phyloP scores from a whole-genome alignment of 2,888 invertebrate genomes.

The Sinotaia quadrata region DNA sequence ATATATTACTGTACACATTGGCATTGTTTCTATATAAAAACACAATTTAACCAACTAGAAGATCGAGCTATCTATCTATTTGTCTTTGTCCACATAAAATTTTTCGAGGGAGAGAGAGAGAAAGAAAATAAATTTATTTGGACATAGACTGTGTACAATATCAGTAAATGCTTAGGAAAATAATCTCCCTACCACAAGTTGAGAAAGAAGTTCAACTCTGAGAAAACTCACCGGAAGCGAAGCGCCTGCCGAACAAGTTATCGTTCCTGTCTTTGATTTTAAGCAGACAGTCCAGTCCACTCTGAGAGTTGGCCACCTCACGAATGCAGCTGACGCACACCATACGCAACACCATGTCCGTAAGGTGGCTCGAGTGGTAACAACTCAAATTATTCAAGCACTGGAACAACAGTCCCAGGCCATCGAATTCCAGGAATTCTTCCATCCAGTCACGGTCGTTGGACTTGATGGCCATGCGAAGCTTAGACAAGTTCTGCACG shows the following conservation, averaged over 20 bases:
- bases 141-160: too few species aligned
- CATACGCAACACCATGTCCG: constrained; percentile 67
- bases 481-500: constrained; percentile 57
- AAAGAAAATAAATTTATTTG: too few species aligned
- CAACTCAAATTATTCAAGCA: constrained; percentile 57
- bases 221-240: constrained; percentile 57
- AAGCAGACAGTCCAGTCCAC: constrained; percentile 72
- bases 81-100: too few species aligned
- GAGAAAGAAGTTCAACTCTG: too few species aligned
- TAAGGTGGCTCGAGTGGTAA: constrained; percentile 53
- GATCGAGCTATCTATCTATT: too few species aligned
- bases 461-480: constrained; percentile 52
- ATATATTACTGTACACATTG: too few species aligned
- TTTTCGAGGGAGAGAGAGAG: too few species aligned
- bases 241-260: constrained; percentile 61
- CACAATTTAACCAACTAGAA: too few species aligned
- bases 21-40: too few species aligned
- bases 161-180: too few species aligned
- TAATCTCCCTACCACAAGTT: too few species aligned
- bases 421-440: constrained; percentile 62
- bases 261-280: constrained; percentile 55
- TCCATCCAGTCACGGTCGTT: constrained; percentile 65
- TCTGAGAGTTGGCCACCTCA: constrained; percentile 73
- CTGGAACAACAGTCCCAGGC: constrained; percentile 59
- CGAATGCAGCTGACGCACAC: constrained; percentile 73